Evolutionary conservation across 2,888 invertebrate species (phyloP), one percentile per base, ranked within the genome.

Genomic region (Eutolmus rufibarbis): DNA sequence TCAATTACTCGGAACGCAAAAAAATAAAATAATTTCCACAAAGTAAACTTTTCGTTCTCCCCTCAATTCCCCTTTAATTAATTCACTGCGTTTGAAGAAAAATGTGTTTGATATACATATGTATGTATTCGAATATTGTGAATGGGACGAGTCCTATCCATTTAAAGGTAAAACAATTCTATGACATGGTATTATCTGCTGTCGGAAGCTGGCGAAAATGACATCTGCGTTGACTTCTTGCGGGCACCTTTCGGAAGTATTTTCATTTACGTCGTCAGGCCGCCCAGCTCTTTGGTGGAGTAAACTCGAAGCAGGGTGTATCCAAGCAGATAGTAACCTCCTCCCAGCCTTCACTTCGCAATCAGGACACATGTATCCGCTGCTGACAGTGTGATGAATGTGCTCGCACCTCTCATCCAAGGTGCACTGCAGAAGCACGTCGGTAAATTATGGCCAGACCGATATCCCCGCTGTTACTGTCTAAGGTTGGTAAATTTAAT

Each of bases 221-320:
- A 12, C 57, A 57, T 82, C 56, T 57, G 7, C 16, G 81, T 82
- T 34, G 81, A 82, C 56, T 56, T 23, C 81, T 56, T 56, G 34
- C 16, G 81, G 81, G 57, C 81, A 82, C 81, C 57, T 82, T 82
- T 82, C 81, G 81, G 81, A 82, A 82, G 56, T 82, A 19, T 82
- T n/a, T 9, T n/a, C 28, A 56, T 34, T 81, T 2, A 23, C 34
- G 56, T 57, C n/a, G 16, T n/a, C 16, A 12, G 16, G 5, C 56
- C 16, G n/a, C 56, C 19, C n/a, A 56, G 14, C 46, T 8, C 34
- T 56, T 82, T 56, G 12, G 57, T 34, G 34, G 34, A 57, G 43
- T 34, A 46, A 78, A 34, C 23, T 46, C n/a, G 31, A 82, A 28
- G 81, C 31, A 31, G 23, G 4, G 51, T 82, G 56, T n/a, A 0